phyloP scores from a whole-genome alignment of 2,113 vertebrate species.

The Nothoprocta perdicaria region DNA sequence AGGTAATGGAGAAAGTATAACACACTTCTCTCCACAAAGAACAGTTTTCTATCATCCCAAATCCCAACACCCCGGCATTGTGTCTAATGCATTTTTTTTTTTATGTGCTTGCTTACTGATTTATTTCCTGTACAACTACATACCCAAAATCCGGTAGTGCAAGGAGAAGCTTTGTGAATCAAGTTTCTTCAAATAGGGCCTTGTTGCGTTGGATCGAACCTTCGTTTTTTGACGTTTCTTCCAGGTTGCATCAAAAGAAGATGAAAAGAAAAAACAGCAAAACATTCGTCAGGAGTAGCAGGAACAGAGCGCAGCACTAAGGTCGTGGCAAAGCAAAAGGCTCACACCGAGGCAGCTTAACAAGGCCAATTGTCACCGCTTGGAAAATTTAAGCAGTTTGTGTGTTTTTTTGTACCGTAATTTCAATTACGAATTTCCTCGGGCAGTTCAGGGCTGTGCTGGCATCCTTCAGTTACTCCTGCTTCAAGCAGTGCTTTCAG shows the following conservation, averaged over 20 bases:
- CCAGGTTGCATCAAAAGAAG: constrained; percentile 74
- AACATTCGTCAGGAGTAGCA: constrained; percentile 70
- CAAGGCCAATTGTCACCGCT: not conserved
- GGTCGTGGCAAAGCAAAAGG: constrained; percentile 67
- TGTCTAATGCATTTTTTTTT: constrained; percentile 14
- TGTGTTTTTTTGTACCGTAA: not conserved
- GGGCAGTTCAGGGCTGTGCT: not conserved
- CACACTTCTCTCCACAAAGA: constrained; percentile 70
- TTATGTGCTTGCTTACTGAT: constrained; percentile 44
- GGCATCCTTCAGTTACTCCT: not conserved
- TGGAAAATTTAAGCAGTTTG: not conserved
- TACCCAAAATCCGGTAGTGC: constrained; percentile 78
- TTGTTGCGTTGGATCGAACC: constrained; percentile 91
- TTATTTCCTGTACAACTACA: constrained; percentile 78
- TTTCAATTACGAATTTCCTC: not conserved
- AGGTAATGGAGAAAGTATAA: constrained; percentile 70
- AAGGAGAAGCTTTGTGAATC: constrained; percentile 60
- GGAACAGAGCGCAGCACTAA: not conserved
- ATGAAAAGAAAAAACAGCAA: constrained; percentile 73
- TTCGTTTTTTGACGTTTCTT: constrained; percentile 99
- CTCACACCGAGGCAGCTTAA: constrained; percentile 60
- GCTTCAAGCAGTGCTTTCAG: not conserved
- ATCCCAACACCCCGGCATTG: constrained; percentile 13
- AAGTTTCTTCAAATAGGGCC: constrained; percentile 88
- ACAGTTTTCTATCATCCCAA: constrained; percentile 53